phyloP scores from a whole-genome alignment of 64 coral and sea anemone species.

The Montipora sp. region DNA sequence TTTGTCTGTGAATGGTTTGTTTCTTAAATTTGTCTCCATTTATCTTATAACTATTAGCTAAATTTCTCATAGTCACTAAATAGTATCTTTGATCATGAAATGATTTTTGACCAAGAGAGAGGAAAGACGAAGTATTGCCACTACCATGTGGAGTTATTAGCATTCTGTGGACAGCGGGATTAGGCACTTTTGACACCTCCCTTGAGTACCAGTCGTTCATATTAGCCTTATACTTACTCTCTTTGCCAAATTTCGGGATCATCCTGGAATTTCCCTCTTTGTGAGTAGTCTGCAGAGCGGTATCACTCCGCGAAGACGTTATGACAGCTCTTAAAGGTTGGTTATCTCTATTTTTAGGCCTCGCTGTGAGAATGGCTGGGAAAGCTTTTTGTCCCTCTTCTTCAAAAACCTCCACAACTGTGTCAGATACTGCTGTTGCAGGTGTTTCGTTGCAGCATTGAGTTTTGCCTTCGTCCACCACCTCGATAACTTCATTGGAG shows the following conservation, averaged over 20 bases:
- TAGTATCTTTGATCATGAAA: neutral
- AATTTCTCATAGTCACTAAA: neutral
- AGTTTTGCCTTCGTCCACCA: neutral
- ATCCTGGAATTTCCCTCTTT: neutral
- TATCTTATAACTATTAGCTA: neutral
- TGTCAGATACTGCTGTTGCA: neutral
- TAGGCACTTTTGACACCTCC: neutral
- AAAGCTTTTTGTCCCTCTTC: neutral
- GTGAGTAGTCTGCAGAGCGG: neutral
- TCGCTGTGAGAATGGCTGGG: neutral
- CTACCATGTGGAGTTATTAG: neutral
- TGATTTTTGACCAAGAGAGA: neutral
- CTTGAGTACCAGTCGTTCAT: neutral
- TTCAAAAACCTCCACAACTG: slow-evolving; percentile 32
- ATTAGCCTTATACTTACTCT: neutral
- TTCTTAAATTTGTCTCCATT: neutral
- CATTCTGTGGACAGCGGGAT: neutral
- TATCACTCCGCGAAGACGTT: neutral
- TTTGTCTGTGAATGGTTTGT: neutral
- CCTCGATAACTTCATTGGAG: slow-evolving; percentile 5
- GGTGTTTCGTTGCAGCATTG: neutral
- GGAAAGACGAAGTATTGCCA: neutral
- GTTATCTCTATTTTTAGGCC: neutral
- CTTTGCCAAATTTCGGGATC: neutral
- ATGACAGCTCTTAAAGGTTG: neutral